These are phyloP conservation scores for Bellardia pandia DNA, from an alignment of 2,888 invertebrate species.

Conservation along the genomic window DNA sequence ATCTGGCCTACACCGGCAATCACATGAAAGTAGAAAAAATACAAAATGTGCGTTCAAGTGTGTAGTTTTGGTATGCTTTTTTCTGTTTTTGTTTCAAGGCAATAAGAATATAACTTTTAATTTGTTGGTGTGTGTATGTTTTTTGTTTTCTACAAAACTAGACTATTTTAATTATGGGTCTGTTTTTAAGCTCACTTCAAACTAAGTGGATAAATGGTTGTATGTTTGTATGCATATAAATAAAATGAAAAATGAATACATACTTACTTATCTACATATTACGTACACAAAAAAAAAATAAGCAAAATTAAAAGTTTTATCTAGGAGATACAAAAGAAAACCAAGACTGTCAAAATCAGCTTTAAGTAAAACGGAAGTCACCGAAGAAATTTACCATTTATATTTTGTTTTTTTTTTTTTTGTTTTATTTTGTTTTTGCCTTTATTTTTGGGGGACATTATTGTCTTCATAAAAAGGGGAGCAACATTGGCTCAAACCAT, in stretches of 20 bases:
- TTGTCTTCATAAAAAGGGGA: conserved; percentile 20
- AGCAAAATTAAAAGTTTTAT: conserved; percentile 38
- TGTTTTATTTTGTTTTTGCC: background rate
- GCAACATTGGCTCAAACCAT: conserved; percentile 40
- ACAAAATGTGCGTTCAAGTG: conserved; percentile 65
- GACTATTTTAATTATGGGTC: conserved; percentile 65
- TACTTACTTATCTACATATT: background rate
- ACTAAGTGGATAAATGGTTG: conserved; percentile 56
- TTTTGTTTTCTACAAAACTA: conserved; percentile 16
- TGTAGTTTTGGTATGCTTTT: conserved; percentile 48
- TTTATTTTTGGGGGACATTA: conserved; percentile 17
- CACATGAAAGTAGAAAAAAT: conserved; percentile 19
- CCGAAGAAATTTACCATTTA: conserved; percentile 58
- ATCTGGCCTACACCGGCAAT: conserved; percentile 38
- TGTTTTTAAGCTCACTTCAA: conserved; percentile 58
- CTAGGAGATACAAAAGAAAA: conserved; percentile 48
- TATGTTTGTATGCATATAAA: background rate
- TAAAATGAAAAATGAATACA: conserved; percentile 26
- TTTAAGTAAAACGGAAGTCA: conserved; percentile 66
- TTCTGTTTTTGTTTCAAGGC: conserved; percentile 33
- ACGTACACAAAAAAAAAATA: background rate
- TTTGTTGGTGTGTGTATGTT: conserved; percentile 29
- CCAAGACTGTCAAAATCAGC: conserved; percentile 58
- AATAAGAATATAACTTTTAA: conserved; percentile 55
- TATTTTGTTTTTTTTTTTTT: conserved; percentile 6